Evolutionary conservation across 2,797 vertebrate genomes (phyloP).

Genomic region (Cygnus olor): DNA sequence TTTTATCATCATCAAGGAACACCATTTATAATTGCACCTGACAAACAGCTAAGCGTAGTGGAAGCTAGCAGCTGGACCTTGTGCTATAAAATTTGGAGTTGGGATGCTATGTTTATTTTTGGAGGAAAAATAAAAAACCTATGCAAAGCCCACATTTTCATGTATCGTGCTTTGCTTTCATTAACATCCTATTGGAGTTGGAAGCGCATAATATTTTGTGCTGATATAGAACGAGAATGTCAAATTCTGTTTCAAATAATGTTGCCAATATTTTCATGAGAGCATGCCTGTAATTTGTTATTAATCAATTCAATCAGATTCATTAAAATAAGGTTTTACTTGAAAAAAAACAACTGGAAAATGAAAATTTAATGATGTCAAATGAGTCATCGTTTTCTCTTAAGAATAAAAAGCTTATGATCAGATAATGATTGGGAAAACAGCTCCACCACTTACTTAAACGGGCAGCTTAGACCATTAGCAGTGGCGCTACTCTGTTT

Average conservation of each 20-base stretch:
- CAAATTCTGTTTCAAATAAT: slow-evolving; percentile 18
- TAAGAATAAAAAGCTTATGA: slow-evolving; percentile 3
- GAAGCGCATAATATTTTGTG: neutral
- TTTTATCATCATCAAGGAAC: neutral
- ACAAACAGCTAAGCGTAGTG: slow-evolving; percentile 13
- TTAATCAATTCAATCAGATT: slow-evolving; percentile 10
- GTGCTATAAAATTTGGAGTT: neutral
- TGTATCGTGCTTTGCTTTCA: neutral
- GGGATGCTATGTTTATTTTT: neutral
- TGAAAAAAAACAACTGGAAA: neutral
- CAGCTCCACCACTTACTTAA: neutral
- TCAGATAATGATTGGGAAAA: neutral
- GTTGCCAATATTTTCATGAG: neutral
- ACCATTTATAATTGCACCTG: neutral
- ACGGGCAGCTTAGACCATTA: neutral
- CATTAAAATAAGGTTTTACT: slow-evolving; percentile 29
- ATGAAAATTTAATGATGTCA: neutral
- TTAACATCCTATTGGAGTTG: neutral
- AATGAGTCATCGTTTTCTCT: slow-evolving; percentile 23
- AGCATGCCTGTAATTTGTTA: neutral
- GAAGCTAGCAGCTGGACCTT: neutral
- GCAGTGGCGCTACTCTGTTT: neutral
- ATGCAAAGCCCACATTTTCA: neutral
- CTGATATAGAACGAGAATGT: neutral
- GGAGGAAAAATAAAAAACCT: neutral